Evolutionary conservation across 35 echinoderm and acorn worm species (phyloP), one percentile per base, ranked within the genome.

Genomic region (Apostichopus japonicus): DNA sequence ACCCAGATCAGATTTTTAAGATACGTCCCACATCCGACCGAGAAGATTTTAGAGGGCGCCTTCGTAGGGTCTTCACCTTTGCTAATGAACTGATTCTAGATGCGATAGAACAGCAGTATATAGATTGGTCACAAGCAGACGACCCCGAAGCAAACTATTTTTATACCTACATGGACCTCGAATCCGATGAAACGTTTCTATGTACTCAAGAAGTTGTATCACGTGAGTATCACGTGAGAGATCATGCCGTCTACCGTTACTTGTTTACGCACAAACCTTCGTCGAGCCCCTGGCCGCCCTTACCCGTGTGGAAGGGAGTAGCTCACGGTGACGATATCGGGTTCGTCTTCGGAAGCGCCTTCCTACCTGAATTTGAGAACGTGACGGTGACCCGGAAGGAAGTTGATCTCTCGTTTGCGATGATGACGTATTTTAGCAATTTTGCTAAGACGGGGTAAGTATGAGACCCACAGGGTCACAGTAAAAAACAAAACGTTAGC

Each of bases 381-480:
- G 71, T 92, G 55, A 79, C 78, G 7, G 25, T 59, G 5, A 13
- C 44, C 54, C 80, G 75, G n/a, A 75, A 70, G 14, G 94, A 95
- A 23, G 78, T 44, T 16, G 86, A 93, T 56, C 15, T 95, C 2
- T 95, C 94, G 1, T 8, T 93, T 6, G 73, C 76, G 1, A 77
- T 95, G 5, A 95, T 95, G 94, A 93, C 56, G 54, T 95, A 95
- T 33, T 95, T 86, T 79, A 93, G 91, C 22, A 95, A 95, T 72
- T 95, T 93, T 90, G 94, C 94, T 14, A 95, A 95, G 21, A 90
- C 91, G 21, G 94, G 94, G 94, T 95, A 95, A 93, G 75, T 83
- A n/a, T 76, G 8, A 24, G 22, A 79, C 23, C 23, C 33, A 44
- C 33, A 44, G 33, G 33, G 33, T 44, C 33, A 44, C 33, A 44